These are phyloP conservation scores for Auanema freiburgensis DNA, from an alignment of 2,888 invertebrate genomes.

Conservation along the genomic window DNA sequence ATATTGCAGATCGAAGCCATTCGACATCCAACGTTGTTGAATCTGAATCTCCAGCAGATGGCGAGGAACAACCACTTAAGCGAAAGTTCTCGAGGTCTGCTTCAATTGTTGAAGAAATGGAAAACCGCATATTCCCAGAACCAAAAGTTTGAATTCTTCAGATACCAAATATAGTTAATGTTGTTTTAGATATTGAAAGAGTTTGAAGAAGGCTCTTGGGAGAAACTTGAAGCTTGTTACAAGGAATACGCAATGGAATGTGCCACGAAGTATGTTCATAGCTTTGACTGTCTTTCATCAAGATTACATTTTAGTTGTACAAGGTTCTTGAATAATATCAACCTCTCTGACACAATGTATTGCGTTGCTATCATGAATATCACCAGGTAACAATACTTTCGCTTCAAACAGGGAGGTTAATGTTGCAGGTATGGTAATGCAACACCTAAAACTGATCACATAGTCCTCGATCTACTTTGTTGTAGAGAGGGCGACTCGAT, in stretches of 20 bases:
- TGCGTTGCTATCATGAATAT: constrained; percentile 34
- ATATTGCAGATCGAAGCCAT: not conserved
- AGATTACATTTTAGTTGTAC: constrained; percentile 36
- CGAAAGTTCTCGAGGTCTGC: constrained; percentile 47
- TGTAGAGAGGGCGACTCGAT: constrained; percentile 10
- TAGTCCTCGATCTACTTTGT: constrained; percentile 38
- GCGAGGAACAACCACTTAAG: constrained; percentile 20
- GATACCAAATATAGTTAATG: not conserved
- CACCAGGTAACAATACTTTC: constrained; percentile 19
- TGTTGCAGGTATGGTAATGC: constrained; percentile 11
- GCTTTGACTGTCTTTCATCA: not conserved
- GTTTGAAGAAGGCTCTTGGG: constrained; percentile 36
- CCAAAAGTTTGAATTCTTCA: constrained; percentile 21
- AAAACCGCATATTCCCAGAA: constrained; percentile 45
- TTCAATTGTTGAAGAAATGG: constrained; percentile 54
- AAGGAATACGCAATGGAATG: constrained; percentile 44
- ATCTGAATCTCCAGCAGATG: constrained; percentile 3
- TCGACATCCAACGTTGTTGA: not conserved
- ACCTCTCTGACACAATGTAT: constrained; percentile 41
- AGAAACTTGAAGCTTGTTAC: constrained; percentile 25
- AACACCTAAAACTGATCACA: constrained; percentile 26
- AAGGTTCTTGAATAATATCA: constrained; percentile 51
- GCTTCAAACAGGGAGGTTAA: not conserved
- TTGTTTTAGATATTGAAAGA: constrained; percentile 34
- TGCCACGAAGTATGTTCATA: constrained; percentile 34